Percentiles rank a stretch among this genome's conserved stretches.
Evolutionary conservation across 92 coral and sea anemone species (phyloP).

Genomic region (Bergia sp.): DNA sequence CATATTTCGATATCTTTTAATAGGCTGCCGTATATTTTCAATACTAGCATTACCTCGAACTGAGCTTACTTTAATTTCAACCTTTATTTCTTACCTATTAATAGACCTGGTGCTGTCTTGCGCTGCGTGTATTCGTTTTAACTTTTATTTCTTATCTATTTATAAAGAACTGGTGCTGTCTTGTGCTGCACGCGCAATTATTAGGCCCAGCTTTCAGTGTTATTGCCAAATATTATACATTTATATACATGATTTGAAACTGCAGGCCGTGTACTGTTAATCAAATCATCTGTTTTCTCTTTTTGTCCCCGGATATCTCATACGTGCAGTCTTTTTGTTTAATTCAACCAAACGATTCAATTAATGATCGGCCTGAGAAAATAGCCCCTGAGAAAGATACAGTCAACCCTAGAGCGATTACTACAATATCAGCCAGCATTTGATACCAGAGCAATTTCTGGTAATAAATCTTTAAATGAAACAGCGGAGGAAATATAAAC

Average conservation of each 20-base stretch:
- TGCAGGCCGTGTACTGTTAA: background rate
- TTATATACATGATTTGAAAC: background rate
- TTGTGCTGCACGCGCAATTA: too few species aligned
- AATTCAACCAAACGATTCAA: conserved; percentile 25
- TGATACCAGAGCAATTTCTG: conserved; percentile 68
- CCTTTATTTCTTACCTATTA: too few species aligned
- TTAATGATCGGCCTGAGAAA: conserved; percentile 79
- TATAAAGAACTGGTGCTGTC: too few species aligned
- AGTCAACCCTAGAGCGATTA: conserved; percentile 65
- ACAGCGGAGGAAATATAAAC: conserved; percentile 82
- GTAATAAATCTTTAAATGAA: conserved; percentile 75
- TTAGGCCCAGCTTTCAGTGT: too few species aligned
- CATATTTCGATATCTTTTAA: too few species aligned
- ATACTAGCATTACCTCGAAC: too few species aligned
- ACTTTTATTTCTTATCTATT: too few species aligned
- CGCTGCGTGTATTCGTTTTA: too few species aligned
- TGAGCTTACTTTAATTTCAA: too few species aligned
- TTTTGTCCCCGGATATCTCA: background rate
- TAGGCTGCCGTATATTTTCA: too few species aligned
- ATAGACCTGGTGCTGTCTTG: too few species aligned
- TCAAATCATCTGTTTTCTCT: background rate
- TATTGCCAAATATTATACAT: too few species aligned
- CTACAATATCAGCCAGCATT: conserved; percentile 53
- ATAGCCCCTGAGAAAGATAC: conserved; percentile 75
- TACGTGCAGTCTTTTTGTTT: background rate